These are phyloP conservation scores for Chamaetylas fuelleborni DNA, from an alignment of 2,113 vertebrate species.

Conservation along the genomic window DNA sequence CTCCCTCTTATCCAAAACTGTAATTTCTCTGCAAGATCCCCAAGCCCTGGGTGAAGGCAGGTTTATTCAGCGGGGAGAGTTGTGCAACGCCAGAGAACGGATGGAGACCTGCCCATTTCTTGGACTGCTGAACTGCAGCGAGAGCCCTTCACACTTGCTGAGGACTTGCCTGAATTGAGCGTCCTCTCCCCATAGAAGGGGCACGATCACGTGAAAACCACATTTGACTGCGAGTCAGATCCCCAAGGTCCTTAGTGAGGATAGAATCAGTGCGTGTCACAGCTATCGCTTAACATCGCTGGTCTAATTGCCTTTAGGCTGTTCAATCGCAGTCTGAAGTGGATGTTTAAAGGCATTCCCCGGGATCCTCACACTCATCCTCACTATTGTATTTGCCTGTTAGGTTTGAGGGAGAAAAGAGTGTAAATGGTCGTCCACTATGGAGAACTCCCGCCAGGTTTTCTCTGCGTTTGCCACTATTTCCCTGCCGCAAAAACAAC, in stretches of 20 bases:
- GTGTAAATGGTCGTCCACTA: background rate
- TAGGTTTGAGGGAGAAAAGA: background rate
- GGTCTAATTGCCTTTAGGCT: background rate
- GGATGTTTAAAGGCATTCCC: background rate
- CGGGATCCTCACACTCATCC: background rate
- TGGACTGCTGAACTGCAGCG: background rate
- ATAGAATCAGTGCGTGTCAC: accelerated
- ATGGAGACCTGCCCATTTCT: background rate
- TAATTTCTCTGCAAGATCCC: background rate
- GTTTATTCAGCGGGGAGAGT: background rate
- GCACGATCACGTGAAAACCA: accelerated
- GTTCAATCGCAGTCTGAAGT: accelerated
- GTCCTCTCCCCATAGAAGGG: accelerated
- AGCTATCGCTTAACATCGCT: background rate
- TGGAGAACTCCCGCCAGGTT: background rate
- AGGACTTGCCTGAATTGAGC: background rate
- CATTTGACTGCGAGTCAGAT: accelerated
- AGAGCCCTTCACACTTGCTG: background rate
- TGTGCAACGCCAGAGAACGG: background rate
- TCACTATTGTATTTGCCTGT: background rate
- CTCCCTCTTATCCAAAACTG: background rate
- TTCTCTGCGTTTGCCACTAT: background rate
- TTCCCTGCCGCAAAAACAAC: background rate
- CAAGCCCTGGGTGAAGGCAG: background rate
- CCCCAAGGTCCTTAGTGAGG: accelerated